Base-by-base conservation (phyloP, 2,888 invertebrate genomes). In the Argyresthia albistria region DNA sequence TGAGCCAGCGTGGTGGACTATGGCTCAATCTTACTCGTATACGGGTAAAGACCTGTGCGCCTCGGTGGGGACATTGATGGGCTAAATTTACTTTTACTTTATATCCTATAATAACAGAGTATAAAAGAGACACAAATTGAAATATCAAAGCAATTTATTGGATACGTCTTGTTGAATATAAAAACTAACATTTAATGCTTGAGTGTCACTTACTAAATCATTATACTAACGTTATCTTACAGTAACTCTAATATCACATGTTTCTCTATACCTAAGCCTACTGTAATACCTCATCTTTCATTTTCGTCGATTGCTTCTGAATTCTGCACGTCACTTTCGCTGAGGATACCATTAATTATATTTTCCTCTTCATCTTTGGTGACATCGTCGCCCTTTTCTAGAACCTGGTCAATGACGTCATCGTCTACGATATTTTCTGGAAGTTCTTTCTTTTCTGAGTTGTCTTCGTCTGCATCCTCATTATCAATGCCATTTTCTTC, bases 281-380 rank as follows among this genome's bases (percentile, higher is more conserved):
- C 35, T 47, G 25, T 47, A 9, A n/a, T 47, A 8, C 36, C 43
- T 48, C 43, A 50, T 50, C 43, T 50, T 43, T 53, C 25, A 50
- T 50, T 46, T 52, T 52, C 52, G 42, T 52, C 50, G 11, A 39
- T 42, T 6, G 25, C 10, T 35, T 51, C 48, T 11, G 45, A 15
- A 12, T 50, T 12, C 25, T 35, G 11, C 10, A 35, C 51, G 42
- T 43, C 50, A 36, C 45, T 36, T 25, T 46, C 46, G 10, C 52
- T 49, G 16, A 54, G 12, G 36, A 52, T 52, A 46, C 51, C 43
- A 43, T 53, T 52, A 47, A 53, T 46, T 58, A 68, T 57, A 57
- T 64, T 59, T 52, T 72, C 72, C 46, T 71, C 72, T 9, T 73
- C 73, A 15, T 60, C 67, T 52, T 57, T 63, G 12, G 61, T 59